Percentiles rank a stretch among this genome's conserved stretches.
Evolutionary conservation across 2,888 invertebrate species (phyloP).

Genomic region (Drosophila ustulata): DNA sequence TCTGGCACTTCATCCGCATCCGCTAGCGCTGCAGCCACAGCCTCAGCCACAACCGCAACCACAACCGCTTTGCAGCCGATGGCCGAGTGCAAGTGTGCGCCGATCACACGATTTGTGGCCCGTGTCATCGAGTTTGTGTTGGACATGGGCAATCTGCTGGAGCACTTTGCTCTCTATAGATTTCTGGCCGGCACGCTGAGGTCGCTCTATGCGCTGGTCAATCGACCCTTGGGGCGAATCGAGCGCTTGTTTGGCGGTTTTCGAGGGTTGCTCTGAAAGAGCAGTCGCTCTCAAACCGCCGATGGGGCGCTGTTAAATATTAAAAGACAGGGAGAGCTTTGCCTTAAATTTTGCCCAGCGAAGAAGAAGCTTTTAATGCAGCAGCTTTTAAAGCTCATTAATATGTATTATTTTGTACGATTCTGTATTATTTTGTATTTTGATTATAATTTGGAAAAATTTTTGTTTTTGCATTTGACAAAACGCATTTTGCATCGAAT

Average conservation of each 20-base stretch:
- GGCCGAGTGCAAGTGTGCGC: constrained; percentile 83
- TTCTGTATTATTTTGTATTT: constrained; percentile 59
- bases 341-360: constrained; percentile 42
- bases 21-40: neutral
- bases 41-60: neutral
- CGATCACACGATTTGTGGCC: constrained; percentile 84
- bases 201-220: constrained; percentile 78
- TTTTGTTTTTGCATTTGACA: constrained; percentile 82
- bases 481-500: constrained; percentile 77
- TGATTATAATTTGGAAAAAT: constrained; percentile 55
- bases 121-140: constrained; percentile 83
- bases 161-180: constrained; percentile 82
- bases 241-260: constrained; percentile 70
- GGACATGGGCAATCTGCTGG: constrained; percentile 82
- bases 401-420: constrained; percentile 43
- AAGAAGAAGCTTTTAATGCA: constrained; percentile 13
- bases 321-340: constrained; percentile 9
- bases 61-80: constrained; percentile 17
- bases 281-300: constrained; percentile 45
- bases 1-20: constrained; percentile 18
- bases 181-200: constrained; percentile 81
- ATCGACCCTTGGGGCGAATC: constrained; percentile 75
- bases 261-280: constrained; percentile 63
- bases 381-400: constrained; percentile 52
- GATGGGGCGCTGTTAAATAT: neutral